Evolutionary conservation across 2,113 vertebrate species (phyloP), one percentile per base, ranked within the genome.

Genomic region (Barnardius zonarius): DNA sequence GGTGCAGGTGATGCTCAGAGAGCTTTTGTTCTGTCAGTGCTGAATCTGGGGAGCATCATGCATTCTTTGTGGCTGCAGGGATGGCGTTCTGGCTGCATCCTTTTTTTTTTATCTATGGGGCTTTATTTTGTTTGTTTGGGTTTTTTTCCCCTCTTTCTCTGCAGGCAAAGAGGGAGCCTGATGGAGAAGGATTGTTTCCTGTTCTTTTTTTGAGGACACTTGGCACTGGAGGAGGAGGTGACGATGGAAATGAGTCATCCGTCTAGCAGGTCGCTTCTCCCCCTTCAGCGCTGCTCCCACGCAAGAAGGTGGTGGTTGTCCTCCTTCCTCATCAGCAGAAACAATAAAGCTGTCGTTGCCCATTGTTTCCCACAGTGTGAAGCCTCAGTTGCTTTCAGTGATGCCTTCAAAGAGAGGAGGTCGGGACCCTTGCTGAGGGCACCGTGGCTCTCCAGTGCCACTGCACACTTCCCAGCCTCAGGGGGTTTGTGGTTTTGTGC

Each of bases 251-350:
- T 96, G 95, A 96, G 9, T 95, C 95, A 96, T 80, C 95, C 0
- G 95, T 96, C 95, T 97, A 17, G 82, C 94, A 81, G 94, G 78
- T 95, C 27, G 9, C 46, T 88, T 93, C 92, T 88, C 62, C 66
- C 55, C 63, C 82, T 86, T 43, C 87, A 17, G 81, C 17, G 4
- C 84, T n/a, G 62, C 94, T 97, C 91, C 95, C 91, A 95, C 84
- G n/a, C 63, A 5, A 39, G 70, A 55, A 73, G 74, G 87, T 37
- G 95, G 48, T 35, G 83, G 18, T 39, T 92, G 83, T 95, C 52
- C 78, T 93, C 83, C 92, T 80, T 66, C 69, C 89, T 61, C 54
- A 2, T 20, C 93, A 79, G 63, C 54, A 67, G 49, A 86, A 86
- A 67, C 90, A 83, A 83, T 51, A 6, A 15, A 73, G 75, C 81